These are phyloP conservation scores for Stenodera caucasica DNA, from an alignment of 2,888 invertebrate genomes.

Conservation along the genomic window DNA sequence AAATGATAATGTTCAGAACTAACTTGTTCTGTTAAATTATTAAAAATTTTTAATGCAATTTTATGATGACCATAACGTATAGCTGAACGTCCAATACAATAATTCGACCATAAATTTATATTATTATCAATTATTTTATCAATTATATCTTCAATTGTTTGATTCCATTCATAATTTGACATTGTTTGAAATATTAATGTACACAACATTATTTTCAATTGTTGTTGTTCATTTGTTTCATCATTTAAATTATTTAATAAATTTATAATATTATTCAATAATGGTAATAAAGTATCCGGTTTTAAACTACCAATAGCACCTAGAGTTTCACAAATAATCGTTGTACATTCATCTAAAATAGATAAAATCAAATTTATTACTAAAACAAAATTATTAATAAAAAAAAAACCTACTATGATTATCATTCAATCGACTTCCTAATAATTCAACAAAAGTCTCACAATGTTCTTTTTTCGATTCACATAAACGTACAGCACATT, in stretches of 20 bases:
- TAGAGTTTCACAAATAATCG: constrained; percentile 71
- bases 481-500: constrained; percentile 74
- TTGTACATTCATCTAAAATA: constrained; percentile 51
- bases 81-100: constrained; percentile 84
- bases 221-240: constrained; percentile 52
- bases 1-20: constrained; percentile 88
- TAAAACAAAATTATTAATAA: constrained; percentile 7
- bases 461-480: constrained; percentile 66
- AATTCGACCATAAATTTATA: constrained; percentile 82
- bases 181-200: constrained; percentile 83
- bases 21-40: constrained; percentile 60
- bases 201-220: constrained; percentile 73
- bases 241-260: constrained; percentile 54
- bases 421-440: constrained; percentile 59
- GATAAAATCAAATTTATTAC: no score
- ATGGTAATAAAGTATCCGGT: constrained; percentile 61
- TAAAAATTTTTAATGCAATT: constrained; percentile 62
- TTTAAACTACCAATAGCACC: constrained; percentile 72
- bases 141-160: constrained; percentile 62
- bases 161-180: constrained; percentile 69
- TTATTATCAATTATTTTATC: constrained; percentile 55
- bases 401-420: constrained; percentile 49
- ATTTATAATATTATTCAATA: constrained; percentile 60
- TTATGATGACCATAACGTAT: constrained; percentile 75
- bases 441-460: constrained; percentile 65